Percentiles rank a stretch among this genome's conserved stretches.
These are phyloP conservation scores for Mugil cephalus DNA, from an alignment of 2,113 vertebrate genomes.

Conservation along the genomic window DNA sequence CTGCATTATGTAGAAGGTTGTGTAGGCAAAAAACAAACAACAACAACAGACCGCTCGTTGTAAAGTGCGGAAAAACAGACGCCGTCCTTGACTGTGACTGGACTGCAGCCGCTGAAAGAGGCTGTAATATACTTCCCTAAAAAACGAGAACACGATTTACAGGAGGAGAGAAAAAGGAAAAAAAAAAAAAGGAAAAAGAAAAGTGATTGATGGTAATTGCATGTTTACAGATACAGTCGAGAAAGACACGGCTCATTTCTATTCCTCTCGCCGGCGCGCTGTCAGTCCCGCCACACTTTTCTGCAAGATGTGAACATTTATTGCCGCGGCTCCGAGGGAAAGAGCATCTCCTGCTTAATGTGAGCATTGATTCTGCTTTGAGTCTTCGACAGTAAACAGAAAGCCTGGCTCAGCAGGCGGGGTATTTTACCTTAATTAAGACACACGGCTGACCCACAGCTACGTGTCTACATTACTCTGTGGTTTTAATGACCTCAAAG, in stretches of 20 bases:
- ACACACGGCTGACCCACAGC: not conserved
- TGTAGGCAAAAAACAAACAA: too few relatives aligned
- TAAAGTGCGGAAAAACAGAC: not conserved
- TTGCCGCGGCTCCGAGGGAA: too few relatives aligned
- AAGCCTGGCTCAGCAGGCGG: slow-evolving; percentile 1
- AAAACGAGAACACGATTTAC: not conserved
- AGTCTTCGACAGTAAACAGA: not conserved
- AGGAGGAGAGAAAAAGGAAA: too few relatives aligned
- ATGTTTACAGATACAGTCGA: not conserved
- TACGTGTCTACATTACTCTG: not conserved
- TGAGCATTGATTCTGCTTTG: not conserved
- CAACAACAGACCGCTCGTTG: not conserved
- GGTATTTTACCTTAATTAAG: not conserved
- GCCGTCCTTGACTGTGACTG: slow-evolving; percentile 2
- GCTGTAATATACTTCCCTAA: not conserved
- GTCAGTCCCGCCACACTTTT: not conserved
- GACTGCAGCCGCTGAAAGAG: not conserved
- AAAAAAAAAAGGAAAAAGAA: not conserved
- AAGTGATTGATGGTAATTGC: not conserved
- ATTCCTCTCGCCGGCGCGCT: slow-evolving; percentile 1
- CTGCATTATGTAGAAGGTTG: too few relatives aligned
- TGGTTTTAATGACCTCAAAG: not conserved
- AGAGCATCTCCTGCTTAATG: too few relatives aligned
- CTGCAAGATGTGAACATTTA: not conserved
- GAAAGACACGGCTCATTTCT: not conserved